Evolutionary conservation across 2,888 invertebrate genomes (phyloP), one percentile per base, ranked within the genome.

Genomic region (Tortricodes alternella): DNA sequence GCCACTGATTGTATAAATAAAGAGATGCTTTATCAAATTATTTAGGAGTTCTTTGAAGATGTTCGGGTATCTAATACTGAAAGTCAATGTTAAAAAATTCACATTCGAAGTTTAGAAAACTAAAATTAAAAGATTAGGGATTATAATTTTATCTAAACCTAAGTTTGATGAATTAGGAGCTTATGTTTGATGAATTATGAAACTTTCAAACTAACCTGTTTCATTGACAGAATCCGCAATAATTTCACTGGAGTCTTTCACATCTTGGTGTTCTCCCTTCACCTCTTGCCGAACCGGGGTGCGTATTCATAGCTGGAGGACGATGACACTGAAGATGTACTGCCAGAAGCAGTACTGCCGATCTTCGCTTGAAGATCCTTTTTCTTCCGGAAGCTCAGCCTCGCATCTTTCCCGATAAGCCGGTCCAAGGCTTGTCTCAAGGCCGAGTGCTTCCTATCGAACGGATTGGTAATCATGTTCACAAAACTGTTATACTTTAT

Each of bases 391-490:
- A 89, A 88, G 66, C 83, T 85, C 1, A 85, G 67, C 41, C 82
- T 76, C 8, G 85, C 75, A 41, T 91, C 91, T n/a, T 92, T 92
- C 52, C 85, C 83, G 63, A 94, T 84, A 59, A 94, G 83, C 58
- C 92, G 92, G 74, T 94, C 94, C 68, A 94, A 83, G 70, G 93
- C 91, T 73, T 94, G 94, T 67, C 94, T 91, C 74, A 94, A 89
- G 53, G 92, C 92, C 11, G 93, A 94, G 76, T 94, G 94, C 67
- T 94, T 94, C 65, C 94, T 92, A 65, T 94, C 94, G 74, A 94
- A 94, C 51, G 94, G 94, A 76, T 94, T 94, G 59, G 94, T 93
- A 70, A 92, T 94, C 94, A 94, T 94, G 21, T 1, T 48, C 41
- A 50, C 49, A 11, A 27, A 27, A 29, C 41, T 23, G 48, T 24